phyloP scores from a whole-genome alignment of 2,113 vertebrate species.

The Hippocampus guttulatus region DNA sequence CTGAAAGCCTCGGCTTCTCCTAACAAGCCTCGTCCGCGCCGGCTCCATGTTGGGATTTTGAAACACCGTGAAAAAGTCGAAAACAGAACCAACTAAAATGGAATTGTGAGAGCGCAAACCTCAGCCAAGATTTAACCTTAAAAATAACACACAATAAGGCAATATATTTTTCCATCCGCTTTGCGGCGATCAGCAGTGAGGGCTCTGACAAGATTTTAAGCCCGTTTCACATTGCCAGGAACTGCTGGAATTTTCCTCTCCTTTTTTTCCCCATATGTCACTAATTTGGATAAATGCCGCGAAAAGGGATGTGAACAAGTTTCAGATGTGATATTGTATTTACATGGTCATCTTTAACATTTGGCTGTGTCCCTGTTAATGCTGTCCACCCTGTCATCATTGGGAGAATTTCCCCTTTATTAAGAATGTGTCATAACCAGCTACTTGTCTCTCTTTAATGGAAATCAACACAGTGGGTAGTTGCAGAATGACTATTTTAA shows the following conservation, averaged over 20 bases:
- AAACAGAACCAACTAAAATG: not conserved
- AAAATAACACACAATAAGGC: not conserved
- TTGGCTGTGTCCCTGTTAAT: too few species aligned
- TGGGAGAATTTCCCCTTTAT: too few species aligned
- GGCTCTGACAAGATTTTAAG: not conserved
- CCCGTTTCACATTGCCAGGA: not conserved
- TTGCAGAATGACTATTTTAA: too few species aligned
- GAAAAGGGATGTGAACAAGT: too few species aligned
- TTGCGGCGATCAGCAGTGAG: not conserved
- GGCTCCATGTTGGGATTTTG: not conserved
- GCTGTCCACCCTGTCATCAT: too few species aligned
- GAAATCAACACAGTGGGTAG: too few species aligned
- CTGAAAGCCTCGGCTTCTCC: constrained; percentile 39
- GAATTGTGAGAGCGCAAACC: not conserved
- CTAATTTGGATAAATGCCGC: not conserved
- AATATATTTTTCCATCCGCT: not conserved
- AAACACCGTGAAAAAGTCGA: not conserved
- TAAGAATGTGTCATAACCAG: too few species aligned
- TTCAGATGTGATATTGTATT: too few species aligned
- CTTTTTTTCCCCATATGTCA: not conserved
- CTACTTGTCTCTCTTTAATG: too few species aligned
- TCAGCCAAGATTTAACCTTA: not conserved
- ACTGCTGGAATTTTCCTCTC: not conserved
- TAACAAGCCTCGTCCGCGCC: constrained; percentile 35
- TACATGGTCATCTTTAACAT: too few species aligned